Base-by-base conservation (phyloP, 2,797 vertebrate genomes). In the Centropyge bicolor region DNA sequence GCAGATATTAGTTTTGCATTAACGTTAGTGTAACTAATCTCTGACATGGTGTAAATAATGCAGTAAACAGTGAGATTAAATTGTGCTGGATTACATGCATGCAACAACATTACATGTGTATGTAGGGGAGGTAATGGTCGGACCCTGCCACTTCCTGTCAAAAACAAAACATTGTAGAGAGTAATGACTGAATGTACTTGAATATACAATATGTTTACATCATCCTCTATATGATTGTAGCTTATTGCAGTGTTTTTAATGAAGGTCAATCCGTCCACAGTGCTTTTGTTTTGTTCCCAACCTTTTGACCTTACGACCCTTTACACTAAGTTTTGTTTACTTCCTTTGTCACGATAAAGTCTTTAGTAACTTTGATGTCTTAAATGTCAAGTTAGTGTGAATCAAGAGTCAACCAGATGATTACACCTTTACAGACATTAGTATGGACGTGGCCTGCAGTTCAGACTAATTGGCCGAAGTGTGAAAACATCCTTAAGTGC, bases 401-500 rank as follows among this genome's bases (percentile, higher is more conserved):
- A 20, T 55, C 5, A 35, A 68, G 35, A 63, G 16, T 70, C 7
- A 48, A 52, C 59, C 55, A 54, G 51, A 68, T 40, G 31, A 69
- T 83, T 17, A 38, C 57, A 70, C 65, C 60, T 68, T 71, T 74
- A 40, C 10, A 36, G 38, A 70, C 35, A 63, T 54, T 45, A 57
- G 14, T 27, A 27, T 38, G 41, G 31, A 67, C 43, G 35, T 20
- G 41, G 69, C 59, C 46, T 41, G 8, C 7, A 22, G 71, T 66
- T 70, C 35, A 51, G 9, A 19, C 8, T 55, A 63, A 72, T 64
- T 75, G 64, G 67, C 55, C 41, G 55, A 73, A 66, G 59, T 83
- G 76, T 78, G 74, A 78, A 80, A 84, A 87, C 72, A 64, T 31
- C 56, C 56, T 24, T 45, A 78, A 78, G 80, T 63, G 80, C 27